Base-by-base conservation (phyloP, 2,888 invertebrate genomes). In the Cerastis leucographa region DNA sequence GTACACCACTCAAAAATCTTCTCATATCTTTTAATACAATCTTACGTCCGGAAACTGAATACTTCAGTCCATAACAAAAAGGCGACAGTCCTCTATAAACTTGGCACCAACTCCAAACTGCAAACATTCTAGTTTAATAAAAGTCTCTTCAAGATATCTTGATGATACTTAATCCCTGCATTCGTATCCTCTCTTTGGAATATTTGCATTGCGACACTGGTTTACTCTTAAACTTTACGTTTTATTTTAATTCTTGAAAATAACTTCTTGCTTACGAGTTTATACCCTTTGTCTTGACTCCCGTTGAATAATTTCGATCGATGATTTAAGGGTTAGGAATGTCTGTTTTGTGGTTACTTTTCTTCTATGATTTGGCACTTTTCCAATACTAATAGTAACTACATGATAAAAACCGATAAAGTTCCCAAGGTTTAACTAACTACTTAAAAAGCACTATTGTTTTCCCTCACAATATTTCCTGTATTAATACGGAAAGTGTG, bases 121-220 rank as follows among this genome's bases (percentile, higher is more conserved):
- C 70, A 74, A 72, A 76, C 61, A 75, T 85, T 71, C 74, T 81
- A 85, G 76, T 79, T 74, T 73, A 82, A 76, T 78, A 81, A 84
- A 82, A 85, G 82, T 82, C 61, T 74, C 65, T 79, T 75, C 54
- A 65, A 70, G 42, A 74, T 73, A 83, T 85, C 85, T 85, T 82
- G 85, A 85, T 79, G 82, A 79, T 76, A 85, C 79, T 85, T 82
- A 76, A 79, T 76, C 78, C 75, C 56, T 71, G 69, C 22, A 71
- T 77, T 75, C 51, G 68, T 51, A 68, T 83, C 62, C 64, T 79
- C 79, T 44, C 66, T 85, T 85, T 85, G 76, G 82, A 70, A 85
- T 85, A 46, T 64, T 66, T 75, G 75, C 75, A 75, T 66, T 59
- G 67, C 74, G 73, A 77, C 85, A 82, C 68, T 66, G 83, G 85